A percentile compares a stretch with the other conserved stretches of the same genome.
These are phyloP conservation scores for Nematopogon swammerdamellus DNA, from an alignment of 2,888 invertebrate species.

Conservation along the genomic window DNA sequence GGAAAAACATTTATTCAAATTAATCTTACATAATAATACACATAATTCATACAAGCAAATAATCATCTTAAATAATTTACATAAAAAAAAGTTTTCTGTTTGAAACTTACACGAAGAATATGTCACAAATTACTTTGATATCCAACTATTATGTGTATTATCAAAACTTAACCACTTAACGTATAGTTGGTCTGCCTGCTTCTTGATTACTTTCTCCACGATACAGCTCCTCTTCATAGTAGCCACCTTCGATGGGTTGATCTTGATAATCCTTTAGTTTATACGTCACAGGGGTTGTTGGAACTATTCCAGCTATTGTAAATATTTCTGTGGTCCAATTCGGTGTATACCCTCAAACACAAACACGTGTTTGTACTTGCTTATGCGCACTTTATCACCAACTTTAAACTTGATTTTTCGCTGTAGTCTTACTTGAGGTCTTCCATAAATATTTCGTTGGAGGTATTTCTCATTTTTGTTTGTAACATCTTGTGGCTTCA, in stretches of 20 bases:
- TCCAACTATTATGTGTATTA: conserved; percentile 17
- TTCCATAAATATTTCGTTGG: too few relatives aligned
- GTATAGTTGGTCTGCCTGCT: conserved; percentile 12
- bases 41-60: too few relatives aligned
- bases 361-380: conserved; percentile 13
- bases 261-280: conserved; percentile 15
- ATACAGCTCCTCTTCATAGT: conserved; percentile 20
- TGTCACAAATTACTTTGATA: conserved; percentile 4
- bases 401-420: conserved; percentile 9
- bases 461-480: too few relatives aligned
- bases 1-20: too few relatives aligned
- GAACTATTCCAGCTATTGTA: conserved; percentile 12
- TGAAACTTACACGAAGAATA: too few relatives aligned
- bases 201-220: conserved; percentile 18
- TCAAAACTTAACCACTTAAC: conserved; percentile 19
- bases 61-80: too few relatives aligned
- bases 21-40: too few relatives aligned
- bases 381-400: conserved; percentile 15
- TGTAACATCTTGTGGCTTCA: too few relatives aligned
- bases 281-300: conserved; percentile 16
- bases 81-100: too few relatives aligned
- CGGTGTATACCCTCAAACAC: conserved; percentile 16
- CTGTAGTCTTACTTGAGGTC: too few relatives aligned
- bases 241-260: conserved; percentile 16
- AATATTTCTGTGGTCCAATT: conserved; percentile 19